phyloP scores from a whole-genome alignment of 2,888 invertebrate genomes.

The Dascillus cervinus region DNA sequence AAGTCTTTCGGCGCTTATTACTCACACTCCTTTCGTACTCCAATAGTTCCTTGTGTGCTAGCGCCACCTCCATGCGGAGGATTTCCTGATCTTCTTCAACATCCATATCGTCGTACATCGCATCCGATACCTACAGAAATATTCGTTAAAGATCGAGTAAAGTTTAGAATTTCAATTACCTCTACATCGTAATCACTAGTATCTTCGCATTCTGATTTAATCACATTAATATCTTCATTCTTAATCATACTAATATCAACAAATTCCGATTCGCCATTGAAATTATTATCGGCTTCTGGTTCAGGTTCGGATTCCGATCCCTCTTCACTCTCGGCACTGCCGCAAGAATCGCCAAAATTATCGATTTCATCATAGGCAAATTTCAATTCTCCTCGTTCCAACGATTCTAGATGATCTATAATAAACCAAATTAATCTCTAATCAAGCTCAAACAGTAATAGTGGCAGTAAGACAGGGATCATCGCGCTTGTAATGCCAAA shows the following conservation, averaged over 20 bases:
- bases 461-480: too few species aligned
- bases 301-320: slow-evolving; percentile 52
- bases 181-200: slow-evolving; percentile 47
- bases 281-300: slow-evolving; percentile 28
- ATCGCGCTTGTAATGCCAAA: too few species aligned
- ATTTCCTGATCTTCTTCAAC: slow-evolving; percentile 53
- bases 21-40: slow-evolving; percentile 36
- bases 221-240: slow-evolving; percentile 30
- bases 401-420: slow-evolving; percentile 67
- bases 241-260: slow-evolving; percentile 53
- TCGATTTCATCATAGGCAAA: slow-evolving; percentile 48
- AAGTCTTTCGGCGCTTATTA: slow-evolving; percentile 22
- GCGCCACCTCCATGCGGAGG: slow-evolving; percentile 38
- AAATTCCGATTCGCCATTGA: slow-evolving; percentile 38
- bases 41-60: slow-evolving; percentile 40
- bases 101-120: slow-evolving; percentile 67
- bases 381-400: slow-evolving; percentile 85
- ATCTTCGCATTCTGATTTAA: slow-evolving; percentile 21
- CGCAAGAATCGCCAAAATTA: slow-evolving; percentile 48
- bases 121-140: slow-evolving; percentile 52
- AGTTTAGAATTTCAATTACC: too few species aligned
- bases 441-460: too few species aligned
- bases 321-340: slow-evolving; percentile 61
- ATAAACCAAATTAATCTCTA: too few species aligned
- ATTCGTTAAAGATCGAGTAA: slow-evolving; percentile 2